Evolutionary conservation across 2,113 vertebrate species (phyloP).

Genomic region (Colinus virginianus): DNA sequence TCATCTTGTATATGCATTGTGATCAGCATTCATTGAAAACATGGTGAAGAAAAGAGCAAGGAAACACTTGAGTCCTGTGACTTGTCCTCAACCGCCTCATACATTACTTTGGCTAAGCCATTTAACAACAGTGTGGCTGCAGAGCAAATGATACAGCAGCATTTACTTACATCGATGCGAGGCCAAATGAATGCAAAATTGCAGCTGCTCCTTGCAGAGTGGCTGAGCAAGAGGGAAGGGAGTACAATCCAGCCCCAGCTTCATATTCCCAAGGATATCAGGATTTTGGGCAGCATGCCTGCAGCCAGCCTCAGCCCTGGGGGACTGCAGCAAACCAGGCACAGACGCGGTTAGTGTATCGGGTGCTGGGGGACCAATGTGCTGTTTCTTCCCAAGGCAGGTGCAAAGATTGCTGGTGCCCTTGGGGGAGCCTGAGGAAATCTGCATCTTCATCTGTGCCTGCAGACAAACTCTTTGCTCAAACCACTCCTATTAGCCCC

Average conservation of each 20-base stretch:
- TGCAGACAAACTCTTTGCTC: neutral
- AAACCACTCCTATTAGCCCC: neutral
- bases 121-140: neutral
- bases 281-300: neutral
- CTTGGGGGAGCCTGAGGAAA: neutral
- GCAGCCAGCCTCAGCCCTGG: neutral
- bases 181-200: neutral
- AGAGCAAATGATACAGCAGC: neutral
- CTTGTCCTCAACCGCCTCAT: neutral
- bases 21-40: neutral
- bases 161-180: fast-evolving
- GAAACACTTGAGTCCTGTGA: neutral
- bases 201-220: neutral
- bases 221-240: neutral
- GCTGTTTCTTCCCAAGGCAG: neutral
- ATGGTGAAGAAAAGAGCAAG: neutral
- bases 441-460: neutral
- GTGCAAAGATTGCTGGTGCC: neutral
- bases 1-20: neutral
- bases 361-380: neutral
- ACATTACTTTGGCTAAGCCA: neutral
- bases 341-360: fast-evolving
- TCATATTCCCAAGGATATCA: neutral
- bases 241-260: neutral
- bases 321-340: fast-evolving